Conservation (phyloP, 2,888 invertebrate genomes). For the Phymatocera aterrima region DNA sequence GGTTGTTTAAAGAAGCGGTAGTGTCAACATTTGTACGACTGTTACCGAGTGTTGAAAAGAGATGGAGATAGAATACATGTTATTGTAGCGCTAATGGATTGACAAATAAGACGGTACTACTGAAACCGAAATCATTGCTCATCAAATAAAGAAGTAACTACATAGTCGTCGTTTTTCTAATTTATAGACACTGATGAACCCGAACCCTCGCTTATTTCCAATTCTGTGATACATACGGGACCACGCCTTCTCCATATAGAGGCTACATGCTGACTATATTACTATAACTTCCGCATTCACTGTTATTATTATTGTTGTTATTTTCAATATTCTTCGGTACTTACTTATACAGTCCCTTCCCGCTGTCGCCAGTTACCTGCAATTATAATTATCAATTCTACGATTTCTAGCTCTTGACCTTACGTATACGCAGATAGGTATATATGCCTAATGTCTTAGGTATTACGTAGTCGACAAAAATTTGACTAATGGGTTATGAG, state of each 20-base stretch:
- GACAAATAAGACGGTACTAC: constrained; percentile 65
- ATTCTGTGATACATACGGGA: not conserved
- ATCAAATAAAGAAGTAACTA: constrained; percentile 43
- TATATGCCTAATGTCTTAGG: too few species aligned
- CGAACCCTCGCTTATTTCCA: not conserved
- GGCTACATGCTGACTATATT: too few species aligned
- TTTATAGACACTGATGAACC: too few species aligned
- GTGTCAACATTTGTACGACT: constrained; percentile 45
- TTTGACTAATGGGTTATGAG: too few species aligned
- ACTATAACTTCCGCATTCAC: too few species aligned
- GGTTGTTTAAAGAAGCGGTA: constrained; percentile 38
- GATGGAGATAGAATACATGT: constrained; percentile 55
- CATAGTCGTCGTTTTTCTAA: constrained; percentile 3
- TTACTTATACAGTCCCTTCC: too few species aligned
- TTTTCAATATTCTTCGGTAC: too few species aligned
- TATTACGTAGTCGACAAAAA: not conserved
- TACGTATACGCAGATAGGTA: too few species aligned
- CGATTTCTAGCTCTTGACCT: not conserved
- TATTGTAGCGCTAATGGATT: constrained; percentile 71
- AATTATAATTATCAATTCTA: not conserved
- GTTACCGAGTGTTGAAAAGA: constrained; percentile 46
- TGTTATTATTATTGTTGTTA: too few species aligned
- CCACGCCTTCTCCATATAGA: constrained; percentile 3
- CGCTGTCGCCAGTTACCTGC: too few species aligned
- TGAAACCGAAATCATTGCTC: constrained; percentile 53